These are phyloP conservation scores for Diploptera punctata DNA, from an alignment of 2,888 invertebrate species.

Conservation along the genomic window DNA sequence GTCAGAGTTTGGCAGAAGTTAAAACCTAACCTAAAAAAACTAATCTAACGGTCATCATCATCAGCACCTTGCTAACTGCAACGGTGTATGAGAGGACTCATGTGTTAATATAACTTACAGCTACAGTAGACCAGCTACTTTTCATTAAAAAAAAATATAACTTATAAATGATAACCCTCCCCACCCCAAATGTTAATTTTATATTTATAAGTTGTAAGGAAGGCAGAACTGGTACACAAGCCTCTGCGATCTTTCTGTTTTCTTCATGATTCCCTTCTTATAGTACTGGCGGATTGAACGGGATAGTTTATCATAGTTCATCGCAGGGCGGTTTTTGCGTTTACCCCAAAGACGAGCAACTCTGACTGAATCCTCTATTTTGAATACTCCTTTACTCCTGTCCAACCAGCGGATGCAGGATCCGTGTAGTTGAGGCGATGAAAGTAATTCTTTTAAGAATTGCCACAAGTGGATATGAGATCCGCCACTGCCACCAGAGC, in stretches of 20 bases:
- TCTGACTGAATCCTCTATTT: conserved; percentile 97
- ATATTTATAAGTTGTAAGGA: conserved; percentile 78
- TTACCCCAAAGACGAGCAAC: conserved; percentile 99
- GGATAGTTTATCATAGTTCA: conserved; percentile 99
- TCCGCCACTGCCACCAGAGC: conserved; percentile 59
- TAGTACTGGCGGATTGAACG: conserved; percentile 98
- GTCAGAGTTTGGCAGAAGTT: conserved; percentile 14
- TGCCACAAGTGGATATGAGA: conserved; percentile 99
- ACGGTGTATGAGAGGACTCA: conserved; percentile 24
- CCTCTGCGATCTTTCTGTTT: conserved; percentile 96
- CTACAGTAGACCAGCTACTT: conserved; percentile 24
- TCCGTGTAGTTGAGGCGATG: conserved; percentile 86
- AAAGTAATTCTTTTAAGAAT: conserved; percentile 94
- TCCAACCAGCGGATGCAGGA: conserved; percentile 98
- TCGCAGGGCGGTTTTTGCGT: conserved; percentile 96
- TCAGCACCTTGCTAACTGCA: conserved; percentile 40
- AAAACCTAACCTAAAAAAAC: not conserved
- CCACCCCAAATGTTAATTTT: not conserved
- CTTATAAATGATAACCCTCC: not conserved
- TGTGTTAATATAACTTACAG: conserved; percentile 13
- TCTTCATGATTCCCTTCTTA: conserved; percentile 99
- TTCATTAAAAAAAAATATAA: not conserved
- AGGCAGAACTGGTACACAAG: conserved; percentile 99
- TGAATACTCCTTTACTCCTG: conserved; percentile 93
- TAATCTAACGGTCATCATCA: conserved; percentile 8